Evolutionary conservation across 2,113 vertebrate species (phyloP).

Genomic region (Myiagra hebetior): DNA sequence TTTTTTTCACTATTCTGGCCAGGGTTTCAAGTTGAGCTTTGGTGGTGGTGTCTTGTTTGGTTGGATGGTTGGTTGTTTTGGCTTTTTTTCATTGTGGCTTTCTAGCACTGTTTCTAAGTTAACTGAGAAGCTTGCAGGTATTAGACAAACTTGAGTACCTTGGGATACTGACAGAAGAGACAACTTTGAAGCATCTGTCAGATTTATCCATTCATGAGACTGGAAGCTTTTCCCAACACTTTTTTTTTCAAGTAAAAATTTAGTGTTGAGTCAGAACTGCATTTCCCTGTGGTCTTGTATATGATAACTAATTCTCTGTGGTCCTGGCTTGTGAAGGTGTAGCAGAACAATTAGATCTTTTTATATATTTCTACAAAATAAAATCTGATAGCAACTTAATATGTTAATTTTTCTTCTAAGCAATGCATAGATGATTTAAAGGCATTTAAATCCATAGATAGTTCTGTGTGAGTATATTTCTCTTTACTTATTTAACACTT

Average conservation of each 20-base stretch:
- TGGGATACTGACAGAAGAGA: background rate
- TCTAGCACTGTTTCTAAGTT: background rate
- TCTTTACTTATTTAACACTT: background rate
- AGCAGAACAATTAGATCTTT: background rate
- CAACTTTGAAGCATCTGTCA: background rate
- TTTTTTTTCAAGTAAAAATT: background rate
- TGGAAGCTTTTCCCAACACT: background rate
- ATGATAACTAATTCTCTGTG: background rate
- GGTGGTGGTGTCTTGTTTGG: background rate
- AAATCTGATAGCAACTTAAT: background rate
- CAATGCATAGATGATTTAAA: background rate
- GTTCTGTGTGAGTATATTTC: background rate
- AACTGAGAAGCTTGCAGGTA: background rate
- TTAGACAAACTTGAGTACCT: background rate
- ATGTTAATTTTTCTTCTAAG: background rate
- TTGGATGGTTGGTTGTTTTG: background rate
- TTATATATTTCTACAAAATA: background rate
- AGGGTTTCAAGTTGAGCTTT: background rate
- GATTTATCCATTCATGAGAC: background rate
- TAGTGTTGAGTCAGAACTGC: background rate
- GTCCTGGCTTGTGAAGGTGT: background rate
- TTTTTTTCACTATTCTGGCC: background rate
- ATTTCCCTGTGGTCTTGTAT: background rate
- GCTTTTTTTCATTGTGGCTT: background rate
- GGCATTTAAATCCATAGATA: background rate